These are phyloP conservation scores for Anas platyrhynchos DNA, from an alignment of 2,113 vertebrate species.

Conservation along the genomic window DNA sequence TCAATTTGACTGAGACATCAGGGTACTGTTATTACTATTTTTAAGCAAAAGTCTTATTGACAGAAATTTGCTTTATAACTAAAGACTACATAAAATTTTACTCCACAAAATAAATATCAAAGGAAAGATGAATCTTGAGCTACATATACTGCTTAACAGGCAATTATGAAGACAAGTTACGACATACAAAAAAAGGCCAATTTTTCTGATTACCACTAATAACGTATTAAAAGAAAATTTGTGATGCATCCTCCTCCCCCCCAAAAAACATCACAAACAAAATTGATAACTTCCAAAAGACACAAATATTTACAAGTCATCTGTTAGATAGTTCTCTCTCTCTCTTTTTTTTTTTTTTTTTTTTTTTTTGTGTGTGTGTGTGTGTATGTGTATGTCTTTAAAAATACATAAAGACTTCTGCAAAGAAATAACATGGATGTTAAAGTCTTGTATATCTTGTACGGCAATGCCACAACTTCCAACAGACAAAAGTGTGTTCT, in stretches of 20 bases:
- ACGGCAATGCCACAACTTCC: background rate
- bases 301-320: background rate
- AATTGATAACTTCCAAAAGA: background rate
- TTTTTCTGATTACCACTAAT: background rate
- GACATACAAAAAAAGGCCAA: background rate
- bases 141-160: background rate
- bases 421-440: background rate
- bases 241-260: background rate
- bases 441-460: background rate
- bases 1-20: background rate
- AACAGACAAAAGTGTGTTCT: background rate
- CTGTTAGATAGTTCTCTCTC: background rate
- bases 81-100: background rate
- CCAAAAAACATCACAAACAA: background rate
- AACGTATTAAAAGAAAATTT: background rate
- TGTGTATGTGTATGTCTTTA: background rate
- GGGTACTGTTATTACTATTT: background rate
- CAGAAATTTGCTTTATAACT: background rate
- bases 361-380: background rate
- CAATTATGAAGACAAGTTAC: background rate
- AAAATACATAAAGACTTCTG: background rate
- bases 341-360: no score
- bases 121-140: background rate
- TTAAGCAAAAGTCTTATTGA: slow-evolving; percentile 13
- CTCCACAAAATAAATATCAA: background rate